Conservation (phyloP, 2,888 invertebrate genomes). For the Acleris emargana region DNA sequence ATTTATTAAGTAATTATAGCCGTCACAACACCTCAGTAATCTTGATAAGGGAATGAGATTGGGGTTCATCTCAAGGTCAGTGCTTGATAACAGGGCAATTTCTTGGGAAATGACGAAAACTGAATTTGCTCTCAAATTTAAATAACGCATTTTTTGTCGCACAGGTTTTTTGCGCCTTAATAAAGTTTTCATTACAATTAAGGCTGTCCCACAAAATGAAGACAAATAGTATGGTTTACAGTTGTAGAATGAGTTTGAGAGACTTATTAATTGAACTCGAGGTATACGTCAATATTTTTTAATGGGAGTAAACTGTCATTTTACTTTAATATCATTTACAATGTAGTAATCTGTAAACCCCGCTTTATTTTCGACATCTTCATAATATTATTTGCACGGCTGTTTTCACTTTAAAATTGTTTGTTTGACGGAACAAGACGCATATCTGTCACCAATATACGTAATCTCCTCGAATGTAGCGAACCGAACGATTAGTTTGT, state of each 20-base stretch:
- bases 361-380: not conserved
- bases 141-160: constrained; percentile 12
- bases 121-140: constrained; percentile 9
- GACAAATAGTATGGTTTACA: not conserved
- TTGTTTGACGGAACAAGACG: constrained; percentile 39
- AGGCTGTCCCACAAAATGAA: constrained; percentile 4
- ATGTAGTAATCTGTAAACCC: not conserved
- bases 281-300: not conserved
- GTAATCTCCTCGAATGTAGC: constrained; percentile 56
- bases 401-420: constrained; percentile 10
- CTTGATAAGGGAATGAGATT: constrained; percentile 69
- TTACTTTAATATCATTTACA: not conserved
- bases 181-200: constrained; percentile 12
- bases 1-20: constrained; percentile 14
- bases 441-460: constrained; percentile 57
- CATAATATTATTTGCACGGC: constrained; percentile 1
- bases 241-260: not conserved
- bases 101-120: constrained; percentile 19
- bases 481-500: constrained; percentile 56
- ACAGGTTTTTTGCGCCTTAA: constrained; percentile 1
- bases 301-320: not conserved
- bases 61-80: constrained; percentile 67
- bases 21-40: constrained; percentile 55
- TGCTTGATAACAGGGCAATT: constrained; percentile 58
- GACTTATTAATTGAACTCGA: too few species aligned